Evolutionary conservation across 92 coral and sea anemone genomes (phyloP).

Genomic region (Zoanthus sansibaricus): DNA sequence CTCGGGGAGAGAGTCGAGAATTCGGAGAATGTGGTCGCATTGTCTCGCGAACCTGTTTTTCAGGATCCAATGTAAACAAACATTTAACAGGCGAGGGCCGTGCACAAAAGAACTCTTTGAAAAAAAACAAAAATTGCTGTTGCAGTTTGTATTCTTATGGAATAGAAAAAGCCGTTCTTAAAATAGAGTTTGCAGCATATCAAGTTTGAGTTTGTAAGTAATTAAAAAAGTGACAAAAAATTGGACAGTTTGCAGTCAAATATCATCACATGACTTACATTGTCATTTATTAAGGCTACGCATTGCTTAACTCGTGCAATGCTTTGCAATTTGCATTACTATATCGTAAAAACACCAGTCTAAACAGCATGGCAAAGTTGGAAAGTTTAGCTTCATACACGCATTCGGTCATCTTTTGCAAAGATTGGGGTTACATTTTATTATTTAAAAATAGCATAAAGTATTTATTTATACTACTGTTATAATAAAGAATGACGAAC

Average conservation of each 20-base stretch:
- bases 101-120: neutral
- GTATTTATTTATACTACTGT: neutral
- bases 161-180: neutral
- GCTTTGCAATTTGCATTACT: neutral
- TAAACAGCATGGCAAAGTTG: neutral
- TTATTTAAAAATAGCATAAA: neutral
- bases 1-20: slow-evolving; percentile 33
- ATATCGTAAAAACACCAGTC: neutral
- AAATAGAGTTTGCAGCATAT: neutral
- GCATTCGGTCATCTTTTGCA: neutral
- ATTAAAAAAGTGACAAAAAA: neutral
- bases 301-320: neutral
- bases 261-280: neutral
- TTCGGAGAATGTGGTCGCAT: slow-evolving; percentile 4
- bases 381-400: neutral
- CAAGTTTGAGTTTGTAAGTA: neutral
- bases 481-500: neutral
- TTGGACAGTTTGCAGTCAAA: neutral
- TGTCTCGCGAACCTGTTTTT: slow-evolving; percentile 12
- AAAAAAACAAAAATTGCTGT: neutral
- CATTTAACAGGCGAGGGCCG: neutral
- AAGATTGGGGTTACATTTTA: neutral
- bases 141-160: neutral
- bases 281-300: neutral
- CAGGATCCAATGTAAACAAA: slow-evolving; percentile 37